phyloP scores from a whole-genome alignment of 2,113 vertebrate species.

The Scomber colias region DNA sequence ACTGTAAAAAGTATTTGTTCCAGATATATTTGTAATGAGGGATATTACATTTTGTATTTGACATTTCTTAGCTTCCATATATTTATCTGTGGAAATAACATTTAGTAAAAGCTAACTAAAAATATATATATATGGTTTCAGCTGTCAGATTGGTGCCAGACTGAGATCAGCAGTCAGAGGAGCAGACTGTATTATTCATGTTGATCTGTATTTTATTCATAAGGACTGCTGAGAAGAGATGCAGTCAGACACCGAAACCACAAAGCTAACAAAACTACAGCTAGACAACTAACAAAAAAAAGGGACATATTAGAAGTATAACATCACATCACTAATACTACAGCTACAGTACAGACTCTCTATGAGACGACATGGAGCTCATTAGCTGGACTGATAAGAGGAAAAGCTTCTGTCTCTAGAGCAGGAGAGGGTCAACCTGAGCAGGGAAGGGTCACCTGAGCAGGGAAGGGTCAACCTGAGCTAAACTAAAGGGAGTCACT shows the following conservation, averaged over 20 bases:
- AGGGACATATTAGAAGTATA: neutral
- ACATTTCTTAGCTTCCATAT: no score
- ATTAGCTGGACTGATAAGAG: neutral
- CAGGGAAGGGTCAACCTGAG: neutral
- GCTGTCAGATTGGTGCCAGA: no score
- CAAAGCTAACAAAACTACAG: neutral
- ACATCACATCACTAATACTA: neutral
- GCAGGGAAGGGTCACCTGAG: neutral
- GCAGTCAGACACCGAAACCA: neutral
- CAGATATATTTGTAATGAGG: no score
- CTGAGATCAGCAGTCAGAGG: no score
- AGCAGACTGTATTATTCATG: constrained; percentile 15
- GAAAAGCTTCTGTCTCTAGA: neutral
- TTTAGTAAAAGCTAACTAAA: no score
- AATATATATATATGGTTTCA: no score
- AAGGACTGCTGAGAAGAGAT: neutral
- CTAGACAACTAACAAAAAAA: neutral
- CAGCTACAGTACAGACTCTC: neutral
- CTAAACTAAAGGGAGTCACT: constrained; percentile 22
- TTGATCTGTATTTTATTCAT: constrained; percentile 26
- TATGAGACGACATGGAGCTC: neutral
- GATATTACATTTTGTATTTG: no score
- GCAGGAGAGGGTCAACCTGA: neutral
- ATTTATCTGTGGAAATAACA: no score
- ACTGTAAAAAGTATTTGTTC: no score